Percentiles rank a stretch among this genome's conserved stretches.
Evolutionary conservation across 2,113 vertebrate genomes (phyloP).

Genomic region (Polypterus senegalus): DNA sequence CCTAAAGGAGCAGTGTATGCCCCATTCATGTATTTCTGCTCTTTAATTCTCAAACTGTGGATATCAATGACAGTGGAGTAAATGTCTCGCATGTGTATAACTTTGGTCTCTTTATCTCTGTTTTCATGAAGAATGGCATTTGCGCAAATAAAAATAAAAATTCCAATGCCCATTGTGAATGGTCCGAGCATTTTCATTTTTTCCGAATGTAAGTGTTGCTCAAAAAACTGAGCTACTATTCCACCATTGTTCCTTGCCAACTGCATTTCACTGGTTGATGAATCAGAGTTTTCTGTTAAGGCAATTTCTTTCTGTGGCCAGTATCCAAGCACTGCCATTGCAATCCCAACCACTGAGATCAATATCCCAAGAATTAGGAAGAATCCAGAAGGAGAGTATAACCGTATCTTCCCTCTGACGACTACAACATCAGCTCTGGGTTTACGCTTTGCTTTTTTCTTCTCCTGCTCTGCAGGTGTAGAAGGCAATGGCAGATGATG

Average conservation of each 20-base stretch:
- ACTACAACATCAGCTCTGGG: conserved; percentile 81
- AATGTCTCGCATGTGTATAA: conserved; percentile 98
- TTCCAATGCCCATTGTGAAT: conserved; percentile 97
- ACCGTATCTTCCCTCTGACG: conserved; percentile 81
- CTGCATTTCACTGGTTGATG: conserved; percentile 45
- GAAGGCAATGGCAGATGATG: conserved; percentile 52
- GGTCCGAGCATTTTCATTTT: conserved; percentile 97
- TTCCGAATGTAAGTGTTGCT: conserved; percentile 80
- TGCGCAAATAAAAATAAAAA: conserved; percentile 96
- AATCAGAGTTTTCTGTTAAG: conserved; percentile 29
- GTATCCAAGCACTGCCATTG: conserved; percentile 92
- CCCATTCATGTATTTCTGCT: conserved; percentile 66
- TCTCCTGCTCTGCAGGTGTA: conserved; percentile 41
- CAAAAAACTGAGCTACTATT: conserved; percentile 69
- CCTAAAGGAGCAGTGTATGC: conserved; percentile 43
- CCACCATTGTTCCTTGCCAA: conserved; percentile 41
- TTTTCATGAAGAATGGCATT: conserved; percentile 96
- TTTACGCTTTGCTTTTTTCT: conserved; percentile 57
- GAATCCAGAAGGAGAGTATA: conserved; percentile 88
- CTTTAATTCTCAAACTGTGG: conserved; percentile 72
- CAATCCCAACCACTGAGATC: conserved; percentile 74
- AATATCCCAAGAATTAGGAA: conserved; percentile 85
- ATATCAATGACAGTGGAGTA: conserved; percentile 97
- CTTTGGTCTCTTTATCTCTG: conserved; percentile 93
- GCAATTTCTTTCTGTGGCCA: conserved; percentile 75